Conservation (phyloP, 2,113 vertebrate genomes). For the Lathamus discolor region DNA sequence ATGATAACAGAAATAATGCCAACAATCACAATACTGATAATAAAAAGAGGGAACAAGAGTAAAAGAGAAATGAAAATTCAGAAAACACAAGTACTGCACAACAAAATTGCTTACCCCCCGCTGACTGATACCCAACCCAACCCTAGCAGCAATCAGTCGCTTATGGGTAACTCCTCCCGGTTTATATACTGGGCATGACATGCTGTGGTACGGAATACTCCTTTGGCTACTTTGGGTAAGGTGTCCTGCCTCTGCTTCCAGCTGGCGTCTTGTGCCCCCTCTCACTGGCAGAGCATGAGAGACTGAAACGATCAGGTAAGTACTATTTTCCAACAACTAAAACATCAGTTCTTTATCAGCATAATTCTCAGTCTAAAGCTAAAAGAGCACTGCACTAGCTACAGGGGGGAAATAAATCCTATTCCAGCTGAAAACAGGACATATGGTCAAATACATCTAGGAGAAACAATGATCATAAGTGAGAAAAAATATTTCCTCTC, state of each 20-base stretch:
- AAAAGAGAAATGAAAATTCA: not conserved
- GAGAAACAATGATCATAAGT: not conserved
- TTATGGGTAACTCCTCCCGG: not conserved
- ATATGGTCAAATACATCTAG: not conserved
- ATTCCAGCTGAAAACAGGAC: not conserved
- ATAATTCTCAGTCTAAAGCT: not conserved
- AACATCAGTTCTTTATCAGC: not conserved
- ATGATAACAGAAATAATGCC: not conserved
- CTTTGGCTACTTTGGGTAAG: not conserved
- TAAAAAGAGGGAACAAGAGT: not conserved
- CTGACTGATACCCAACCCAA: not conserved
- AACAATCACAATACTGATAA: not conserved
- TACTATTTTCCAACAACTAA: not conserved
- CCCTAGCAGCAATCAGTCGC: not conserved
- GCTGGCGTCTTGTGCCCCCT: not conserved
- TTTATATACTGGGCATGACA: not conserved
- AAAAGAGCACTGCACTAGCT: not conserved
- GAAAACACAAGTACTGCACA: not conserved
- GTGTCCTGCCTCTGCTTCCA: not conserved
- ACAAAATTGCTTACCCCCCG: not conserved
- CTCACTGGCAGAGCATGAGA: not conserved
- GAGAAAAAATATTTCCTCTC: not conserved
- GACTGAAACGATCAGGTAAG: not conserved
- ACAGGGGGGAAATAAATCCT: not conserved
- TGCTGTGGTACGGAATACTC: not conserved